Base-by-base conservation (phyloP, 2,113 vertebrate species). In the Indicator maculatus region DNA sequence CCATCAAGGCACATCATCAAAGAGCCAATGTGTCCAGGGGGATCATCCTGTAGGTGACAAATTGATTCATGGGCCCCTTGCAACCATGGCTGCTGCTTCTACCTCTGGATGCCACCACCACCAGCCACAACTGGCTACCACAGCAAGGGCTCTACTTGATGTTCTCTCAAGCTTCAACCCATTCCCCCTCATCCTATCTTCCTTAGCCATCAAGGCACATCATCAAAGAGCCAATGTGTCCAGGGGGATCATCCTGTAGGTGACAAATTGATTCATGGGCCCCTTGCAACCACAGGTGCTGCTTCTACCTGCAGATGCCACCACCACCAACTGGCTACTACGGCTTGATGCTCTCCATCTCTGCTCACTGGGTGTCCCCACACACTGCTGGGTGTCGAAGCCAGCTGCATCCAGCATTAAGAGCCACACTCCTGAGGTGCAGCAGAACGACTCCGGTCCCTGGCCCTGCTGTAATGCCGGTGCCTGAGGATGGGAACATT, bases 401-500 rank as follows among this genome's bases (percentile, higher is more conserved):
- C 26, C 39, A 52, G 52, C 75, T 23, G 18, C 4, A 4, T 70
- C 81, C 94, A 45, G 61, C n/a, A 39, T 50, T 36, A 63, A 0
- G 5, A 92, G 85, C 79, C 24, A 36, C 1, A 3, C 59, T 91
- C 75, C 76, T 26, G 45, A 21, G 81, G 63, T 59, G 55, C 27
- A 20, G 74, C 27, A 9, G 78, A 89, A 69, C 56, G 36, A 69
- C 47, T 74, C 65, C 4, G 11, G 38, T 39, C 15, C 50, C 3
- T 21, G 2, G 8, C 81, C 38, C 59, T 8, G 44, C 76, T 45
- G 24, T 17, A 93, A 55, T 2, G 61, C 58, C 3, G 63, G 75
- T 76, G 92, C 88, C 89, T 73, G 92, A 93, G 70, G 64, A 93
- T 1, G 24, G 95, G 96, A 96, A 96, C 95, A 95, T 91, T 88